Percentiles rank a stretch among this genome's conserved stretches.
phyloP scores from a whole-genome alignment of 2,888 invertebrate genomes.

The Ophioninae sp. region DNA sequence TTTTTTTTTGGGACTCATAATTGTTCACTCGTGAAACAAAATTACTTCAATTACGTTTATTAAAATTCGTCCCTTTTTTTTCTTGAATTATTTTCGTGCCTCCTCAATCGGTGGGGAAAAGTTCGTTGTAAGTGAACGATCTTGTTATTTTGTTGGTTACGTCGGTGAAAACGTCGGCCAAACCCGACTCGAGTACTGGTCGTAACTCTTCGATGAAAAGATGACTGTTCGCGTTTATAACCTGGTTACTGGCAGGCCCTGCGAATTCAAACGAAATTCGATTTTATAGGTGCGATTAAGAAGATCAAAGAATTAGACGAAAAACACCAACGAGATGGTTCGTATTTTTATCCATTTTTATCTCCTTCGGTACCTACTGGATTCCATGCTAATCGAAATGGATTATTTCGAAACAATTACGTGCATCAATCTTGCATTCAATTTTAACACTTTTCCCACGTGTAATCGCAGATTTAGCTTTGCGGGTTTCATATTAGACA shows the following conservation, averaged over 20 bases:
- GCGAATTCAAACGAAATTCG: conserved; percentile 57
- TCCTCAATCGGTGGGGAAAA: conserved; percentile 83
- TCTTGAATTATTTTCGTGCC: conserved; percentile 19
- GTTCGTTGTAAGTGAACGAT: conserved; percentile 86
- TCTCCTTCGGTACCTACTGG: neutral
- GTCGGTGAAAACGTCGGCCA: conserved; percentile 86
- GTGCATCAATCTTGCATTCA: too few relatives aligned
- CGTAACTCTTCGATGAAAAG: conserved; percentile 86
- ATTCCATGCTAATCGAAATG: neutral
- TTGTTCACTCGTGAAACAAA: conserved; percentile 15
- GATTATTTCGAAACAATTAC: too few relatives aligned
- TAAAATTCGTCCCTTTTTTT: conserved; percentile 41
- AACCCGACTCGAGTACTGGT: conserved; percentile 85
- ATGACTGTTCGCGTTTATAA: conserved; percentile 86
- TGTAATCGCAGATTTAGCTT: too few relatives aligned
- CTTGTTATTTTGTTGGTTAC: conserved; percentile 87
- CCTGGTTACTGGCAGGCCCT: conserved; percentile 86
- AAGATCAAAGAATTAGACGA: neutral
- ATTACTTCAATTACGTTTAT: conserved; percentile 41
- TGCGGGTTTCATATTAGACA: too few relatives aligned
- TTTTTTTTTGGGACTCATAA: neutral
- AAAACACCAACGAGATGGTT: neutral
- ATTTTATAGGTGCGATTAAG: neutral
- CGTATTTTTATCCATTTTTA: neutral
- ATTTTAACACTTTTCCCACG: too few relatives aligned